Evolutionary conservation across 1,140 invertebrate genomes (phyloP).

Genomic region (fruit fly (Drosophila melanogaster)): DNA sequence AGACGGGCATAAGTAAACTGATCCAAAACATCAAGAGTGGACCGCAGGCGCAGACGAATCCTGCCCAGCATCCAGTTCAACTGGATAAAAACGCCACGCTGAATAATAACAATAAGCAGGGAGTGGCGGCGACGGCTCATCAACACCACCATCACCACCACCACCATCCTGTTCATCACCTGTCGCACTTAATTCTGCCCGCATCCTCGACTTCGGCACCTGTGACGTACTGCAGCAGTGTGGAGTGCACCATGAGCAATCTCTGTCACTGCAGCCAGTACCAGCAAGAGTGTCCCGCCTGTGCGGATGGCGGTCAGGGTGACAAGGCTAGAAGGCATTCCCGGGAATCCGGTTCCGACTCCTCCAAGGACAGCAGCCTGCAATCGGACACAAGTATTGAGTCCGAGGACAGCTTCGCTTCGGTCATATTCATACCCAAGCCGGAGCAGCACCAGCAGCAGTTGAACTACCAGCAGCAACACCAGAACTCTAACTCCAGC

Average conservation of each 20-base stretch:
- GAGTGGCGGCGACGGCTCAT: slow-evolving; percentile 6
- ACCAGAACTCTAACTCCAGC: slow-evolving; percentile 85
- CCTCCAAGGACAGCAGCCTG: slow-evolving; percentile 95
- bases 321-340: slow-evolving; percentile 86
- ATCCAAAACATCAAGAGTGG: slow-evolving; percentile 89
- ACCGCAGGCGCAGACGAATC: slow-evolving; percentile 48
- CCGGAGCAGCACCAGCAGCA: slow-evolving; percentile 85
- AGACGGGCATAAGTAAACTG: slow-evolving; percentile 90
- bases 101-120: slow-evolving; percentile 55
- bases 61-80: not conserved
- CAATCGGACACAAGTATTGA: slow-evolving; percentile 97
- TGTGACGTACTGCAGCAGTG: slow-evolving; percentile 73
- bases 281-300: slow-evolving; percentile 71
- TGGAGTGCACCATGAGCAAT: slow-evolving; percentile 63
- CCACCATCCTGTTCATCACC: slow-evolving; percentile 47
- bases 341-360: slow-evolving; percentile 94
- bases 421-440: slow-evolving; percentile 94
- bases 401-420: slow-evolving; percentile 96
- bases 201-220: slow-evolving; percentile 43
- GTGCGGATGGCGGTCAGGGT: slow-evolving; percentile 53
- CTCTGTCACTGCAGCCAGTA: slow-evolving; percentile 77
- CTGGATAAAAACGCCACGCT: slow-evolving; percentile 21
- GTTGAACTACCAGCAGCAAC: slow-evolving; percentile 75
- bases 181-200: slow-evolving; percentile 19
- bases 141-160: slow-evolving; percentile 67